These are phyloP conservation scores for Calcarius lapponicus DNA, from an alignment of 2,797 vertebrate species.

Conservation along the genomic window DNA sequence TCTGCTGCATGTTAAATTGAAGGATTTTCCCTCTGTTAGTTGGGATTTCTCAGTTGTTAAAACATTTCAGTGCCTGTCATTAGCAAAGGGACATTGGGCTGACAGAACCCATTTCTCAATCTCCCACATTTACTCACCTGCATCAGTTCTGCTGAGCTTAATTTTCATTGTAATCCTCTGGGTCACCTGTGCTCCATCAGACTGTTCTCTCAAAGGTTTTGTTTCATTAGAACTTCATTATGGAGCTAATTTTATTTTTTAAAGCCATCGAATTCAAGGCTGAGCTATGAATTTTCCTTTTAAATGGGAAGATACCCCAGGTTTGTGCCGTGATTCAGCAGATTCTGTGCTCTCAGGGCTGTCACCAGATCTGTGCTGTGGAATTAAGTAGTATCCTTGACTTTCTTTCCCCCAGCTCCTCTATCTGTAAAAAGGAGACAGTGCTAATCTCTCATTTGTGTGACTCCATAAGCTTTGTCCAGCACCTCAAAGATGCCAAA, in stretches of 20 bases:
- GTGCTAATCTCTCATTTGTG: constrained; percentile 32
- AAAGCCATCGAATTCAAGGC: not conserved
- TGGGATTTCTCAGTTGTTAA: constrained; percentile 30
- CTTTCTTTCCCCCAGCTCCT: not conserved
- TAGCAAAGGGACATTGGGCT: not conserved
- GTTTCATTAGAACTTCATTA: constrained; percentile 30
- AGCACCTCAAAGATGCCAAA: constrained; percentile 13
- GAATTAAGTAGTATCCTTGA: constrained; percentile 44
- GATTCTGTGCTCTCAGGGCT: constrained; percentile 30
- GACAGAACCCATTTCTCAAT: not conserved
- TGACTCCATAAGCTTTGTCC: constrained; percentile 19
- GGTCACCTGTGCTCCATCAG: not conserved
- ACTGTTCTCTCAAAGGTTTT: not conserved
- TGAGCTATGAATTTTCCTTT: not conserved
- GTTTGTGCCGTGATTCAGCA: constrained; percentile 52
- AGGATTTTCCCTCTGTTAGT: constrained; percentile 6
- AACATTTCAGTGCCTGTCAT: not conserved
- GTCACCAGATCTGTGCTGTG: constrained; percentile 12
- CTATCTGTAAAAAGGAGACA: constrained; percentile 18
- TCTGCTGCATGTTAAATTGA: not conserved
- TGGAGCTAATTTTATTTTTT: not conserved
- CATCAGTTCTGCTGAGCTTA: constrained; percentile 15
- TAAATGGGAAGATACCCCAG: not conserved
- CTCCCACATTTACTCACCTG: not conserved
- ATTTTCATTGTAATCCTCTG: constrained; percentile 31